Evolutionary conservation across 2,797 vertebrate genomes (phyloP).

Genomic region (Lutjanus campechanus): DNA sequence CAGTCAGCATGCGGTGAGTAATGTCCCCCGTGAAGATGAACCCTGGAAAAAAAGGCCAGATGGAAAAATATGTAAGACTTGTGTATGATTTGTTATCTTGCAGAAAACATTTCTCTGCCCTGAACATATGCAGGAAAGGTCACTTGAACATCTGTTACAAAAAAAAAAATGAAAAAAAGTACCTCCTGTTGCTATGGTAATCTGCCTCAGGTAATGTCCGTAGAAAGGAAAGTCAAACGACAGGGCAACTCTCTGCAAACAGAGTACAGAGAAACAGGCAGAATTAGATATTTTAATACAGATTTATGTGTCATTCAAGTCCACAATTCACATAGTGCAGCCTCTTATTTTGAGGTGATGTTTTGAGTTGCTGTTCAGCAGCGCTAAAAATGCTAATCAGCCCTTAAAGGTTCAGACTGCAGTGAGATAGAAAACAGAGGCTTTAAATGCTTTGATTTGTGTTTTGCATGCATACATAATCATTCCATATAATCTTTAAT

Average conservation of each 20-base stretch:
- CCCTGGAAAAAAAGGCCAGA: conserved; percentile 82
- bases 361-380: background rate
- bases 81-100: background rate
- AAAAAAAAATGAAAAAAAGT: conserved; percentile 50
- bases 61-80: conserved; percentile 32
- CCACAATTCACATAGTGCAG: background rate
- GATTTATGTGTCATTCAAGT: background rate
- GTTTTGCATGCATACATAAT: too few relatives aligned
- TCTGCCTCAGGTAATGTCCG: conserved; percentile 93
- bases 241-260: conserved; percentile 89
- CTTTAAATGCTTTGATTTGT: background rate
- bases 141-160: conserved; percentile 59
- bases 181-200: conserved; percentile 98
- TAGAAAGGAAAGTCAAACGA: conserved; percentile 98
- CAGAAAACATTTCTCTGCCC: conserved; percentile 5
- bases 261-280: conserved; percentile 30
- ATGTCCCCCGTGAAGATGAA: conserved; percentile 96
- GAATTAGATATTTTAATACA: background rate
- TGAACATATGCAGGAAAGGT: conserved; percentile 50
- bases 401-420: background rate
- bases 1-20: conserved; percentile 94
- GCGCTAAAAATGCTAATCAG: background rate
- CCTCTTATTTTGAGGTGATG: background rate
- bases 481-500: too few relatives aligned
- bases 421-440: background rate